Evolutionary conservation across 1,140 invertebrate genomes (phyloP).

Genomic region (Platorchestia sp.): DNA sequence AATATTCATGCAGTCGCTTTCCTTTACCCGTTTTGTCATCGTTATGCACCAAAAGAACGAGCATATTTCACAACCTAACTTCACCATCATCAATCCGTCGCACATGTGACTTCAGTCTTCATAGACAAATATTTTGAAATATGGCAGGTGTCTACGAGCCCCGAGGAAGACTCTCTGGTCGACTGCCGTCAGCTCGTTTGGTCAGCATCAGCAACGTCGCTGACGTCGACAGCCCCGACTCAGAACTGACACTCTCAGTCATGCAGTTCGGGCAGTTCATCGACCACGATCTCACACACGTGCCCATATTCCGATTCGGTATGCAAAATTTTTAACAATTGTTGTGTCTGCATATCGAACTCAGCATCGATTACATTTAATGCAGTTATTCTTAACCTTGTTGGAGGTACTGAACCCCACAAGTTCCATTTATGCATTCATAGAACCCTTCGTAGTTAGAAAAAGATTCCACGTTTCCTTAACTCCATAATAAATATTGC

Average conservation of each 20-base stretch:
- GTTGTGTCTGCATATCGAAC: background rate
- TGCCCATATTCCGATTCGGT: conserved; percentile 66
- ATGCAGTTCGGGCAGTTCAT: conserved; percentile 92
- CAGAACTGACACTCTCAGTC: conserved; percentile 80
- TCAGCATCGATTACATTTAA: background rate
- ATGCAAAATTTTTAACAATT: background rate
- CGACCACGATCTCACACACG: conserved; percentile 73
- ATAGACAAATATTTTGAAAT: background rate
- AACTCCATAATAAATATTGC: too few relatives aligned
- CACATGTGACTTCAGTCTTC: background rate
- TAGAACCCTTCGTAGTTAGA: too few relatives aligned
- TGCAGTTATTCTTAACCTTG: too few relatives aligned
- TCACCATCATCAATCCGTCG: background rate
- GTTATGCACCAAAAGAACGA: too few relatives aligned
- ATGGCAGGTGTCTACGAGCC: conserved; percentile 69
- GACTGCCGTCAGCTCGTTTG: conserved; percentile 79
- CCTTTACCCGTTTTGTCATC: too few relatives aligned
- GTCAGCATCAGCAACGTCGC: conserved; percentile 81
- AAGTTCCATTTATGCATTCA: too few relatives aligned
- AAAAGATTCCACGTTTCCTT: too few relatives aligned
- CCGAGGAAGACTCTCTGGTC: conserved; percentile 66
- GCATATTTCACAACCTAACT: background rate
- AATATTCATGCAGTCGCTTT: too few relatives aligned
- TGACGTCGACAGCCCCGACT: conserved; percentile 77
- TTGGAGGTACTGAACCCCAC: too few relatives aligned